These are phyloP conservation scores for Malaclemys terrapin DNA, from an alignment of 2,113 vertebrate species.

Conservation along the genomic window DNA sequence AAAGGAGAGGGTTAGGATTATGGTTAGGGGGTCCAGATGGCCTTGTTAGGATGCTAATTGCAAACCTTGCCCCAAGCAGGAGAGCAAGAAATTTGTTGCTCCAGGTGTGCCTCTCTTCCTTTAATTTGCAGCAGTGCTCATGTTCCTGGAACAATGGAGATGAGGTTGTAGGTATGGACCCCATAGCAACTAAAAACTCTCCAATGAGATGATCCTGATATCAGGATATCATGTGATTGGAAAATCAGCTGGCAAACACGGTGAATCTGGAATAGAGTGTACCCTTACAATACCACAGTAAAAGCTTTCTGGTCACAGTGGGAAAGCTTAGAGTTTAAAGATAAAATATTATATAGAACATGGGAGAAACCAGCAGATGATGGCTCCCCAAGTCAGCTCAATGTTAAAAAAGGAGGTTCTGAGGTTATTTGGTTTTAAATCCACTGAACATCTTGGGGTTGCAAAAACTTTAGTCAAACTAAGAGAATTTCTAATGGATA, in stretches of 20 bases:
- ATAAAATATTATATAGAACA: slow-evolving; percentile 16
- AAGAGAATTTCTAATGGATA: neutral
- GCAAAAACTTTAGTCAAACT: neutral
- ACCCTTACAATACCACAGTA: neutral
- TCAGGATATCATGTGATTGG: neutral
- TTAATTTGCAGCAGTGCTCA: neutral
- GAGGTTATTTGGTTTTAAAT: neutral
- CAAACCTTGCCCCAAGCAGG: neutral
- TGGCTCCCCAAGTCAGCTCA: neutral
- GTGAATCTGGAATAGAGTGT: neutral
- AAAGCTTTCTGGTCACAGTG: slow-evolving; percentile 2
- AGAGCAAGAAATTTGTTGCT: neutral
- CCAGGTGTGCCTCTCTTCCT: neutral
- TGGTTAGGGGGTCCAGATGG: neutral
- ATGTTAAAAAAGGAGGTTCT: slow-evolving; percentile 8
- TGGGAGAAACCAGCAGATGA: slow-evolving; percentile 19
- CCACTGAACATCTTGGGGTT: slow-evolving; percentile 3
- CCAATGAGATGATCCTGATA: neutral
- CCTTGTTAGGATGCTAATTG: neutral
- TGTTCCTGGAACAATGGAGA: neutral
- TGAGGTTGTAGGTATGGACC: neutral
- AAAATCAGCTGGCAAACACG: slow-evolving; percentile 16
- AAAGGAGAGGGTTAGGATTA: neutral
- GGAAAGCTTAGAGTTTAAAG: slow-evolving; percentile 17
- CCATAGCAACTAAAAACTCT: neutral